These are phyloP conservation scores for Hetaerina titia DNA, from an alignment of 2,888 invertebrate genomes.

Conservation along the genomic window DNA sequence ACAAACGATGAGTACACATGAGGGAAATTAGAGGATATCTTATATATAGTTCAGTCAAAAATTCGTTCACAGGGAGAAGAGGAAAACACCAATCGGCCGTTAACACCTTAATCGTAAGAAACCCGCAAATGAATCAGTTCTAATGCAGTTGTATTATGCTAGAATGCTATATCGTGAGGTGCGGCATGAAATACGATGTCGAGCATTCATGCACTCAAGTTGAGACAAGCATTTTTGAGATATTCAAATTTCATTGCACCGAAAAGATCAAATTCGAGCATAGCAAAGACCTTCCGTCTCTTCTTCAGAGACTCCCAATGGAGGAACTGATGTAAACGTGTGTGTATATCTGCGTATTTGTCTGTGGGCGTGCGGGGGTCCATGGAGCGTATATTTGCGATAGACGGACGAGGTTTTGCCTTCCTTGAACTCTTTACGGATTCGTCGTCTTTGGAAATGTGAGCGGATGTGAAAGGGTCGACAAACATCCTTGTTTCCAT, in stretches of 20 bases:
- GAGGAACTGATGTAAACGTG: background rate
- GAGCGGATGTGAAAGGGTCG: slow-evolving; percentile 11
- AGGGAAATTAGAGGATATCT: too few species aligned
- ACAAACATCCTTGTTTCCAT: background rate
- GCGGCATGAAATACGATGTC: too few species aligned
- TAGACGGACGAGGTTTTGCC: background rate
- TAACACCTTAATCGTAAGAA: too few species aligned
- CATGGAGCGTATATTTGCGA: background rate
- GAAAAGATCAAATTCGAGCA: background rate
- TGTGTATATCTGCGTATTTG: background rate
- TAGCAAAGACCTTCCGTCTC: background rate
- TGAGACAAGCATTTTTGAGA: background rate
- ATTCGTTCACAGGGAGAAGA: too few species aligned
- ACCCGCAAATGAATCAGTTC: too few species aligned
- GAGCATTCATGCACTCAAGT: too few species aligned
- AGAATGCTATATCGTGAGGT: too few species aligned
- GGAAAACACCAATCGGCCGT: too few species aligned
- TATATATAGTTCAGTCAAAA: too few species aligned
- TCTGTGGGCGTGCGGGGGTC: background rate
- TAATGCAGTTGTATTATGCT: too few species aligned
- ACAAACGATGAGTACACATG: too few species aligned
- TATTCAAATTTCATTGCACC: background rate
- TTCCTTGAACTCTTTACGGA: background rate
- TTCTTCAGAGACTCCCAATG: background rate
- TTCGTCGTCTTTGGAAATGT: background rate